Percentiles rank a stretch among this genome's conserved stretches.
Conservation (phyloP, 2,113 vertebrate species). For the Candoia aspera region DNA sequence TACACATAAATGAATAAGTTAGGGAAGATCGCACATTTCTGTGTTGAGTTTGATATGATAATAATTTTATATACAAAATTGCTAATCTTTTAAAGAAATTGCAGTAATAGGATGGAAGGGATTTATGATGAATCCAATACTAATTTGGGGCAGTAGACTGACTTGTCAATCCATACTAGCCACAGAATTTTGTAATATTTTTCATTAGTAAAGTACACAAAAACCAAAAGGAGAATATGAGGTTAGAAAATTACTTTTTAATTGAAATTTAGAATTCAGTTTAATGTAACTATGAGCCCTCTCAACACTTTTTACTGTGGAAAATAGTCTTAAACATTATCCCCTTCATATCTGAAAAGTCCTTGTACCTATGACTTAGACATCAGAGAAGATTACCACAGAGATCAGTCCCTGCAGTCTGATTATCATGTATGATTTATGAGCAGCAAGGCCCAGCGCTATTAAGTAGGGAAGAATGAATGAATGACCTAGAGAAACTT, state of each 20-base stretch:
- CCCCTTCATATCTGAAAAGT: not conserved
- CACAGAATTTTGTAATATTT: not conserved
- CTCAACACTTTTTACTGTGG: not conserved
- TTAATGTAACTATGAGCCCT: not conserved
- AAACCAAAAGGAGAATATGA: not conserved
- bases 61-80: not conserved
- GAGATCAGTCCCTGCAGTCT: not conserved
- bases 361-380: not conserved
- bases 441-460: not conserved
- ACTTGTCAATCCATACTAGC: not conserved
- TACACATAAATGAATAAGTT: not conserved
- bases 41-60: not conserved
- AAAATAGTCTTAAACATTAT: not conserved
- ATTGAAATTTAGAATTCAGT: not conserved
- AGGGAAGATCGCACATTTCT: not conserved
- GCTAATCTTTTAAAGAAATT: not conserved
- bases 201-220: not conserved
- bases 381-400: conserved; percentile 2
- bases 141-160: not conserved
- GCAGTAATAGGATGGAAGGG: not conserved
- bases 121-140: not conserved
- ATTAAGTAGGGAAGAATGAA: not conserved
- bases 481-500: conserved; percentile 16
- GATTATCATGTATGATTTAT: conserved; percentile 16
- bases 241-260: not conserved